Base-by-base conservation (phyloP, 2,113 vertebrate species). In the Castor canadensis region DNA sequence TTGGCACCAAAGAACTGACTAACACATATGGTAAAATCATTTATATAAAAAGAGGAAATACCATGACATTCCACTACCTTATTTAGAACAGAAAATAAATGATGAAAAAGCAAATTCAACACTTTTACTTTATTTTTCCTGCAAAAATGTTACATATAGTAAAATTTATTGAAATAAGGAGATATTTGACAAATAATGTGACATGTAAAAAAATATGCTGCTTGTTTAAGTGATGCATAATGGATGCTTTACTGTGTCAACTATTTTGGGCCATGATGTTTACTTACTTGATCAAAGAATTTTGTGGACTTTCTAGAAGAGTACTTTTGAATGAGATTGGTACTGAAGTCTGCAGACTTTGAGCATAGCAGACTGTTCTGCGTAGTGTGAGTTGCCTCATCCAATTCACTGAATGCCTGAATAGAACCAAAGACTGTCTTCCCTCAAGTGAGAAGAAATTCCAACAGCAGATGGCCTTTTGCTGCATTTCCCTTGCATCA, bases 401-500 rank as follows among this genome's bases (percentile, higher is more conserved):
- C 1, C 19, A 56, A 83, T 79, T 19, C 66, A 4, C 2, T 60
- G 49, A 64, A 28, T 9, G 12, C 7, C 35, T 43, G 17, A 85
- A 54, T 11, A 62, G 22, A 73, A 84, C 11, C 26, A 71, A 75
- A 30, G 4, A 13, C 3, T 12, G 11, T 62, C 1, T 67, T 85
- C 12, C 1, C 1, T 32, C 35, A 67, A n/a, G 0, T 30, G 10
- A 28, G 38, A 87, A 86, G 26, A 2, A 17, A 76, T 80, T 38
- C 15, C 20, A 15, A 3, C 24, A 89, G 10, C 0, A 77, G 24
- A 49, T 15, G 24, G 22, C 13, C 4, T 89, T 86, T 49, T 0
- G 13, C 5, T 86, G 12, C 0, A 1, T 17, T 72, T 69, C 5
- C 6, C 0, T 26, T 19, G n/a, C 32, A 26, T 45, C 45, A 2